Conservation (phyloP, 2,113 vertebrate species). For the Stictonetta naevosa region DNA sequence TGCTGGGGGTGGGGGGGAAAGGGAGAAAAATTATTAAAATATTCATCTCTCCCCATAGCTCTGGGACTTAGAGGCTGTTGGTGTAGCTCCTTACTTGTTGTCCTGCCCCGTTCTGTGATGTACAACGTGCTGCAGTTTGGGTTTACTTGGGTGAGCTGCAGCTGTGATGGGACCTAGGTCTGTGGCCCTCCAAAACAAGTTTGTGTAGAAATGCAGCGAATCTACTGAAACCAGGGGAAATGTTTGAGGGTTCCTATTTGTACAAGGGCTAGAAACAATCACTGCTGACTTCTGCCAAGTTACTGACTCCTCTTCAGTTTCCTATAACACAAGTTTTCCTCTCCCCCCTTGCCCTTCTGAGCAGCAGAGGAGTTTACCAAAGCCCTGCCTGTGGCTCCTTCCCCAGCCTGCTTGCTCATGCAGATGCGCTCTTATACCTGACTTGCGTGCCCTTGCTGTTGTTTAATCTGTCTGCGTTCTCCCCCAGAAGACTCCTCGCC, state of each 20-base stretch:
- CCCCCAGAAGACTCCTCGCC: background rate
- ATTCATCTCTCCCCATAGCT: too few species aligned
- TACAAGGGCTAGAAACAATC: background rate
- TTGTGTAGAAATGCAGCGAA: background rate
- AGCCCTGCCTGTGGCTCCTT: background rate
- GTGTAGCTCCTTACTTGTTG: background rate
- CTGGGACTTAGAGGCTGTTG: background rate
- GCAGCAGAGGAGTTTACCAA: background rate
- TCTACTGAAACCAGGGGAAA: background rate
- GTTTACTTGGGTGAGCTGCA: background rate
- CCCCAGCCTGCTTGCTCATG: background rate
- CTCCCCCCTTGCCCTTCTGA: background rate
- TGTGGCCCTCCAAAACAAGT: too few species aligned
- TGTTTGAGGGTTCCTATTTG: background rate
- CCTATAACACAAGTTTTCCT: accelerated
- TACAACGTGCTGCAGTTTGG: accelerated
- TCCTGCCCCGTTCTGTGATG: accelerated
- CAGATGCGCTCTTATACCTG: background rate
- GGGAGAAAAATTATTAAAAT: background rate
- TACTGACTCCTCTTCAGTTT: background rate
- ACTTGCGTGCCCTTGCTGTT: background rate
- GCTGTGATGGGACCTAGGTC: background rate
- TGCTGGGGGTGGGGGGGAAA: background rate
- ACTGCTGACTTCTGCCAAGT: background rate
- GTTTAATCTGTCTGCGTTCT: background rate